A percentile compares a stretch with the other conserved stretches of the same genome.
phyloP scores from a whole-genome alignment of 2,113 vertebrate genomes.

The Pseudorhombus dupliciocellatus region DNA sequence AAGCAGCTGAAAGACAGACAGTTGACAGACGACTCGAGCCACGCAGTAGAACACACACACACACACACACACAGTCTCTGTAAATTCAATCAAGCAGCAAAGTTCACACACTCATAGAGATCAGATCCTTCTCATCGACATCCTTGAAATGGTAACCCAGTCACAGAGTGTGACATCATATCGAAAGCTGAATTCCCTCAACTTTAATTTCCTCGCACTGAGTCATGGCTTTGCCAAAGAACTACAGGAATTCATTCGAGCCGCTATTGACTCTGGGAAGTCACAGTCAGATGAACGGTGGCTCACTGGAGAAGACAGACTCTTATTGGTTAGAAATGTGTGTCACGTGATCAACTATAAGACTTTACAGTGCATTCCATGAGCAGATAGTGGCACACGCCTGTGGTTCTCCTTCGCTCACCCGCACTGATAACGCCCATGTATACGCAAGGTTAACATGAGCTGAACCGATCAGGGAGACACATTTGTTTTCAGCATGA shows the following conservation, averaged over 20 bases:
- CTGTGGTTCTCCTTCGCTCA: neutral
- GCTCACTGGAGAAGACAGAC: constrained; percentile 2
- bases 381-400: no score
- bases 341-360: no score
- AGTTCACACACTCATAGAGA: no score
- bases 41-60: no score
- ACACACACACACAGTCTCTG: no score
- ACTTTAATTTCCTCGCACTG: neutral
- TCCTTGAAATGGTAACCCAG: no score
- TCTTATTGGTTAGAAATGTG: neutral
- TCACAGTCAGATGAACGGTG: neutral
- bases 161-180: no score
- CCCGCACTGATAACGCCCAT: neutral
- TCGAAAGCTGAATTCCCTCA: no score
- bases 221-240: neutral
- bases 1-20: neutral
- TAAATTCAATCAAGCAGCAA: no score
- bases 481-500: constrained; percentile 16
- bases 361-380: no score
- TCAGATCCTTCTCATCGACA: no score
- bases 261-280: neutral
- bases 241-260: neutral
- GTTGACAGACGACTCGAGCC: no score
- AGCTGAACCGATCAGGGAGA: neutral
- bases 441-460: neutral